These are phyloP conservation scores for Aphelocoma californica DNA, from an alignment of 2,797 vertebrate genomes.

Conservation along the genomic window DNA sequence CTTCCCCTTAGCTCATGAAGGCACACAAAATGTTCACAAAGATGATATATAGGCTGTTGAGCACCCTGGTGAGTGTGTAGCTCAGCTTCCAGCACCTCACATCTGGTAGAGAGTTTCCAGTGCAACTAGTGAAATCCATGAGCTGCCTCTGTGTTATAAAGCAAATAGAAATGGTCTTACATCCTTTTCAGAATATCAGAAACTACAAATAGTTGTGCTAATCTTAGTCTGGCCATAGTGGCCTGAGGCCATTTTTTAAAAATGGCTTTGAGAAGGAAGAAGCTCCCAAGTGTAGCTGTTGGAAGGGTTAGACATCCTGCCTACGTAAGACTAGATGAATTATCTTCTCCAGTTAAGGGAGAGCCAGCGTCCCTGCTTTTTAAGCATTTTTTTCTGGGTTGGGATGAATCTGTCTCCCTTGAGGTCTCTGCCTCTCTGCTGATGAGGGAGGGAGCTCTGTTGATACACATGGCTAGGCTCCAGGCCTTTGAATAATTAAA, in stretches of 20 bases:
- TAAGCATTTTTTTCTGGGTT: neutral
- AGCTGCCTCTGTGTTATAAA: neutral
- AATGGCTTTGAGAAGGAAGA: neutral
- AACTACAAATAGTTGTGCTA: neutral
- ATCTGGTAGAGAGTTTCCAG: neutral
- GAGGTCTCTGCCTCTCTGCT: neutral
- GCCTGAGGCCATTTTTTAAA: neutral
- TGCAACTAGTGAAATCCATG: neutral
- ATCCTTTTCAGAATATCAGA: neutral
- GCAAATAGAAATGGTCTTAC: neutral
- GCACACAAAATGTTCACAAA: neutral
- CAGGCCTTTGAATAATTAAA: neutral
- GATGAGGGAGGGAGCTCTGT: neutral
- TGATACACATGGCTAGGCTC: neutral
- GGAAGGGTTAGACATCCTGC: neutral
- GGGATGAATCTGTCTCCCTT: neutral
- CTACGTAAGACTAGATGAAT: rapidly evolving
- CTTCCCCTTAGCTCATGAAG: neutral
- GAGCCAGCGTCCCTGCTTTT: neutral
- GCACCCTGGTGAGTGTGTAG: neutral
- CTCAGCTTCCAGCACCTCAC: neutral
- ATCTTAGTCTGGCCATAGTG: neutral
- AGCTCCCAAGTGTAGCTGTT: neutral
- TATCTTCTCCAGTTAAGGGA: neutral
- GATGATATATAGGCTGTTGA: neutral